A percentile compares a stretch with the other conserved stretches of the same genome.
Evolutionary conservation across 92 coral and sea anemone genomes (phyloP).

Genomic region (Palythoa heliodiscus): DNA sequence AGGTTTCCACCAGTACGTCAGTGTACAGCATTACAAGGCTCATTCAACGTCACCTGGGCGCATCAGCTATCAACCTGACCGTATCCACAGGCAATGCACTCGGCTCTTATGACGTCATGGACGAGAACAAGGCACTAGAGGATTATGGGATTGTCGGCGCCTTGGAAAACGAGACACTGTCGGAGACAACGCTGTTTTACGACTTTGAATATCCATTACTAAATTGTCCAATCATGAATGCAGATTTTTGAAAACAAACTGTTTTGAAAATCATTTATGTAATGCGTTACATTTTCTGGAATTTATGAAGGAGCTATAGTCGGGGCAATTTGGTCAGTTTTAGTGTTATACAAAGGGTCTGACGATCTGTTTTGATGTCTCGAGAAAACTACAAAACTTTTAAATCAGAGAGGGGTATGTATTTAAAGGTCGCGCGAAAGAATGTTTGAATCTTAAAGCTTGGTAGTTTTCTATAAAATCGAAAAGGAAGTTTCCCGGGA

Average conservation of each 20-base stretch:
- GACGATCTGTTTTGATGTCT: too few species aligned
- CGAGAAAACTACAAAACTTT: too few species aligned
- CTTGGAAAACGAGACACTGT: slow-evolving; percentile 48
- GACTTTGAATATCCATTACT: slow-evolving; percentile 76
- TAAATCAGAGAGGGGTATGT: too few species aligned
- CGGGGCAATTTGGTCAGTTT: too few species aligned
- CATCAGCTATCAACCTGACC: slow-evolving; percentile 58
- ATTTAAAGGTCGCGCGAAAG: too few species aligned
- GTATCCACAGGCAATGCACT: slow-evolving; percentile 50
- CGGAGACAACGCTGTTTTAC: slow-evolving; percentile 58
- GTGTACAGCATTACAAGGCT: slow-evolving; percentile 71
- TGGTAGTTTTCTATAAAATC: too few species aligned
- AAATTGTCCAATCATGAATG: slow-evolving; percentile 74
- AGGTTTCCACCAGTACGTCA: slow-evolving; percentile 64
- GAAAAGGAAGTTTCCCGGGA: too few species aligned
- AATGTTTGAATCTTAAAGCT: too few species aligned
- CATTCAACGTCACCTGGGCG: slow-evolving; percentile 67
- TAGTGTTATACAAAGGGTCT: too few species aligned
- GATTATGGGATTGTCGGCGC: slow-evolving; percentile 72
- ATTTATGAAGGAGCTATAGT: too few species aligned
- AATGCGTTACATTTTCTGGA: neutral
- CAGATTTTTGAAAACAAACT: slow-evolving; percentile 32
- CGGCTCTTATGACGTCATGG: slow-evolving; percentile 53
- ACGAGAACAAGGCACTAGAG: slow-evolving; percentile 48
- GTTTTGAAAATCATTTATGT: too few species aligned